Base-by-base conservation (phyloP, 92 coral and sea anemone species). In the Chrysogorgia sp. region DNA sequence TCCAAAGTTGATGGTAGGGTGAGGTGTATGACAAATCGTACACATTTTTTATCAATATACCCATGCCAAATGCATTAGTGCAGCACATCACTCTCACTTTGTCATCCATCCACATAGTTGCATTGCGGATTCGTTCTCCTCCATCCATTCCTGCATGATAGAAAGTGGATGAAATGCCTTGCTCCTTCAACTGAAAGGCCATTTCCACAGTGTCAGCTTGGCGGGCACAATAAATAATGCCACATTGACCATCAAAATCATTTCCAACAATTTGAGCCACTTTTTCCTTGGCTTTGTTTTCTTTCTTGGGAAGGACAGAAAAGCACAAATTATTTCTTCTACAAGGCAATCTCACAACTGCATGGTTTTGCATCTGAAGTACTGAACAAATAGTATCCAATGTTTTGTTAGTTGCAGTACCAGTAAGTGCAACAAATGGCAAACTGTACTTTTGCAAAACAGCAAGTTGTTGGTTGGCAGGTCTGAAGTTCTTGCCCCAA, bases 141-240 rank as follows among this genome's bases (percentile, higher is more conserved):
- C 84, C 68, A n/a, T 68, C 84, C 69, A 80, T 67, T 22, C 79
- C 84, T 52, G 79, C 78, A 68, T 80, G 78, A 68, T 80, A 68
- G 40, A 37, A 80, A 25, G 77, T 80, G 1, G 69, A 35, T 14
- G 31, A 3, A 20, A 62, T 62, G 4, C 77, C 84, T 53, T 53
- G 55, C 40, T 79, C 77, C 66, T 79, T 79, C 14, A 79, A 40
- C 14, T 32, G 28, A 32, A 31, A 79, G 10, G 84, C 84, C 76
- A 79, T 67, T 63, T 79, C 84, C 30, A 79, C 66, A 79, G 76
- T 41, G 60, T 77, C 82, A 2, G 72, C 72, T 22, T 60, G 71
- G 41, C 53, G 29, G 32, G 72, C 71, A 77, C 82, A 77, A 56
- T 77, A 77, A 5, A 77, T 58, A 35, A 79, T 79, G 7, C 84